Percentiles rank a stretch among this genome's conserved stretches.
These are phyloP conservation scores for Leucoma salicis DNA, from an alignment of 2,888 invertebrate species.

Conservation along the genomic window DNA sequence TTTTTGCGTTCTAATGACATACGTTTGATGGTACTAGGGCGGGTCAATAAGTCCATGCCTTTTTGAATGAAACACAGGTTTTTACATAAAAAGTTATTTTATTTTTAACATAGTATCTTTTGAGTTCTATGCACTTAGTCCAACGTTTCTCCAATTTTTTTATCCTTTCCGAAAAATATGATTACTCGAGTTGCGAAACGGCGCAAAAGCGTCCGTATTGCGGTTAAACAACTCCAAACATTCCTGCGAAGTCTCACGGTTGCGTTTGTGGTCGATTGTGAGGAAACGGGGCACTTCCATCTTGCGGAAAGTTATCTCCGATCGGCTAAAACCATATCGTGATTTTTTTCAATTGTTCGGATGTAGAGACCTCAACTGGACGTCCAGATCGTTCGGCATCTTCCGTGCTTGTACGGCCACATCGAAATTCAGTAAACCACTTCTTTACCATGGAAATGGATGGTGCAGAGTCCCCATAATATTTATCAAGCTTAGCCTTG, in stretches of 20 bases:
- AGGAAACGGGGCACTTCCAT: constrained; percentile 32
- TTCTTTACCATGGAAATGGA: not conserved
- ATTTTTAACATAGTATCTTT: not conserved
- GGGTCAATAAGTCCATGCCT: not conserved
- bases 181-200: constrained; percentile 16
- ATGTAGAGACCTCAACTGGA: not conserved
- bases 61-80: not conserved
- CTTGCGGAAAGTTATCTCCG: constrained; percentile 21
- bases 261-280: constrained; percentile 10
- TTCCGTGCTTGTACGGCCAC: not conserved
- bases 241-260: constrained; percentile 18
- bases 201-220: constrained; percentile 28
- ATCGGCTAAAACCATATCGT: not conserved
- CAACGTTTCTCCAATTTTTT: constrained; percentile 7
- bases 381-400: not conserved
- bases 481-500: not conserved
- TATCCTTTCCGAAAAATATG: constrained; percentile 6
- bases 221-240: constrained; percentile 24
- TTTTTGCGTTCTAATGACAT: not conserved
- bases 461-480: not conserved
- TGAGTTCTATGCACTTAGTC: constrained; percentile 2
- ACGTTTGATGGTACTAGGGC: not conserved
- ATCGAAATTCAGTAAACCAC: not conserved
- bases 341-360: not conserved
- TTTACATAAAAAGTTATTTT: not conserved